Percentiles rank a stretch among this genome's conserved stretches.
Evolutionary conservation across 2,797 vertebrate genomes (phyloP).

Genomic region (Rhabdophis nuchalis): DNA sequence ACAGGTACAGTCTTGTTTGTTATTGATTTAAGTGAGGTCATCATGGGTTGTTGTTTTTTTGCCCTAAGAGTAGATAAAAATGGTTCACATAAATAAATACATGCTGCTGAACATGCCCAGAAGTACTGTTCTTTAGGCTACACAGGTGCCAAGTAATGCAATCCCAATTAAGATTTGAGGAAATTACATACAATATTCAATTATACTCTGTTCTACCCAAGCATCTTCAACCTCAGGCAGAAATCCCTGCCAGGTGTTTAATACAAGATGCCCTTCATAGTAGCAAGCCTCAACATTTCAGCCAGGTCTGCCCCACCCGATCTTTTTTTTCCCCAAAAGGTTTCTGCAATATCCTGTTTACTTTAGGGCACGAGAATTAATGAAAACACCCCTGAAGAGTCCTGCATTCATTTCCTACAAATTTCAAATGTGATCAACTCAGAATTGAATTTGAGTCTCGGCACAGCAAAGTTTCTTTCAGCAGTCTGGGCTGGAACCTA

Average conservation of each 20-base stretch:
- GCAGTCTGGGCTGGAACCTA: conserved; percentile 17
- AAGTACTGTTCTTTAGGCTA: neutral
- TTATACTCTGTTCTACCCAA: neutral
- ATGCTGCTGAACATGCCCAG: neutral
- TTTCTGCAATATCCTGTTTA: conserved; percentile 16
- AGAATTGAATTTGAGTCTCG: conserved; percentile 32
- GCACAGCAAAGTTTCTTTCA: conserved; percentile 6
- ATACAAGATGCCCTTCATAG: neutral
- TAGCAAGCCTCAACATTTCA: neutral
- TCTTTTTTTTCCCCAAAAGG: neutral
- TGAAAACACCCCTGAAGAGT: accelerated
- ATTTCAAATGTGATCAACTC: neutral
- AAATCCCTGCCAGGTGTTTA: neutral
- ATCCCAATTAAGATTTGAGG: neutral
- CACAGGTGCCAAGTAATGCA: neutral
- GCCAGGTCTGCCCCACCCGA: neutral
- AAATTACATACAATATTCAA: neutral
- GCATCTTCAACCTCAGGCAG: neutral
- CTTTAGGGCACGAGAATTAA: neutral
- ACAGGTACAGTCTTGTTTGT: neutral
- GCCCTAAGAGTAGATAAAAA: neutral
- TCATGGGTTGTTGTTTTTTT: neutral
- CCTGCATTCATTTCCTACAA: conserved; percentile 27
- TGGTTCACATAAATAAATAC: neutral
- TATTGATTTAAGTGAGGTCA: neutral